phyloP scores from a whole-genome alignment of 2,888 invertebrate genomes.

The Agrochola macilenta region DNA sequence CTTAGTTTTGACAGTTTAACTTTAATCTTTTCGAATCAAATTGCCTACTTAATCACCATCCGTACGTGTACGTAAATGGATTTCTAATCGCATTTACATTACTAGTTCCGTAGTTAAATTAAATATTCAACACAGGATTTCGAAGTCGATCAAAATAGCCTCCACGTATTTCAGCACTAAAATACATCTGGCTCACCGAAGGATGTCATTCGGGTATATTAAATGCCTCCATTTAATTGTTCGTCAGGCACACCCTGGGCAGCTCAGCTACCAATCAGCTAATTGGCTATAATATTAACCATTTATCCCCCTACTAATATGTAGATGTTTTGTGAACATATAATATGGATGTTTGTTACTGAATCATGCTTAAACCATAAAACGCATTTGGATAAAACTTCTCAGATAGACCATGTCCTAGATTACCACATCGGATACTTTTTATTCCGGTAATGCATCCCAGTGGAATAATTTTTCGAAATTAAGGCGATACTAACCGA shows the following conservation, averaged over 20 bases:
- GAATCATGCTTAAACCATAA: no score
- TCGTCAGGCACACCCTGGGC: neutral
- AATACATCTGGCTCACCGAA: constrained; percentile 27
- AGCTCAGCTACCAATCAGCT: neutral
- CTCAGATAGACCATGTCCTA: no score
- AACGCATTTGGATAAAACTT: no score
- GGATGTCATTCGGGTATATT: neutral
- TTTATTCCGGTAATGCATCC: no score
- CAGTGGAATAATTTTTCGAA: no score
- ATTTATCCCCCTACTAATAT: neutral
- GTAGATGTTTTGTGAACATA: neutral
- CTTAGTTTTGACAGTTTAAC: no score
- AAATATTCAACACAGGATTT: constrained; percentile 14
- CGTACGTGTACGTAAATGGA: neutral
- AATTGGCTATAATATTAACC: neutral
- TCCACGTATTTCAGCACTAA: neutral
- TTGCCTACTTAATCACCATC: neutral
- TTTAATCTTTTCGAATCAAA: neutral
- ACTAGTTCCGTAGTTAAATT: neutral
- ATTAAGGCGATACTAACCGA: no score
- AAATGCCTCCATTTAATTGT: neutral
- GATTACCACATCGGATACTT: no score
- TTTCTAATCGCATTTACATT: neutral
- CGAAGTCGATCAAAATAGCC: constrained; percentile 8
- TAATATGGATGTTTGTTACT: no score